Evolutionary conservation across 92 coral and sea anemone species (phyloP).

Genomic region (Zoanthus solanderi): DNA sequence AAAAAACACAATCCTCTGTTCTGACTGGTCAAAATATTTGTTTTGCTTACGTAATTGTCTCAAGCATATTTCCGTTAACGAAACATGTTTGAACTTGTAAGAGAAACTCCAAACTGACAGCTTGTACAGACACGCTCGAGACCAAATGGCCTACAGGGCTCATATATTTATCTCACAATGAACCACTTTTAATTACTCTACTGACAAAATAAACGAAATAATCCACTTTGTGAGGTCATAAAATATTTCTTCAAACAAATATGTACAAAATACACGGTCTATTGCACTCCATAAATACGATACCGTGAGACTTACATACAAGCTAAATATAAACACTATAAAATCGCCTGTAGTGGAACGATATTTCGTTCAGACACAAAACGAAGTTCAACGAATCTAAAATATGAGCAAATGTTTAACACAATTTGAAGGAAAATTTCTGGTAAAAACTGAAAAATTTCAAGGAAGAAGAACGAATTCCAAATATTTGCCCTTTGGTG

Average conservation of each 20-base stretch:
- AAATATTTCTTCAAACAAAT: constrained; percentile 29
- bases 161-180: neutral
- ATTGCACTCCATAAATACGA: constrained; percentile 21
- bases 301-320: neutral
- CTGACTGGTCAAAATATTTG: constrained; percentile 18
- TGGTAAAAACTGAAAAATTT: too few relatives aligned
- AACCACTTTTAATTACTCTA: constrained; percentile 23
- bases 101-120: neutral
- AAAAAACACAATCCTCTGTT: neutral
- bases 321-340: neutral
- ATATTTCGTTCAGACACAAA: neutral
- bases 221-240: neutral
- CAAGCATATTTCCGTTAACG: constrained; percentile 9
- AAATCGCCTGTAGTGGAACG: neutral
- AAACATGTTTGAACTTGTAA: constrained; percentile 44
- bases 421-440: too few relatives aligned
- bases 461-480: too few relatives aligned
- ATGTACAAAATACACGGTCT: constrained; percentile 29
- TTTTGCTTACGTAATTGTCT: constrained; percentile 21
- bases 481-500: too few relatives aligned
- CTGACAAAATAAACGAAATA: constrained; percentile 13
- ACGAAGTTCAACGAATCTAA: too few relatives aligned
- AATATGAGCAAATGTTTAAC: too few relatives aligned
- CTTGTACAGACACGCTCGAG: neutral
- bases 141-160: constrained; percentile 5